Evolutionary conservation across 1,140 invertebrate species (phyloP).

Genomic region (Formica exsecta): DNA sequence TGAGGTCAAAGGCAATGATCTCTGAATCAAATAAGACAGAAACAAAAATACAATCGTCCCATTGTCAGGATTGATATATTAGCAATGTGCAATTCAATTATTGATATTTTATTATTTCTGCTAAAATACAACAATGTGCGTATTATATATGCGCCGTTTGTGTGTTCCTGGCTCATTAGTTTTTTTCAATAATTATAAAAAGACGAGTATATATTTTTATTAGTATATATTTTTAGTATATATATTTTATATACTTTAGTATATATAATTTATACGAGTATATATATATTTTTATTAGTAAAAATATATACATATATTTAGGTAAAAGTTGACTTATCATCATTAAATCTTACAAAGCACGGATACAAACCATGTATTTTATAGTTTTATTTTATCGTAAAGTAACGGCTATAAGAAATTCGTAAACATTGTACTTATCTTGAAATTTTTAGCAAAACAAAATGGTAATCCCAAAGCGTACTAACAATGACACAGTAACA

Average conservation of each 20-base stretch:
- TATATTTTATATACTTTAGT: no score
- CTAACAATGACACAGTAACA: no score
- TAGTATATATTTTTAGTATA: no score
- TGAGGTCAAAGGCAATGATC: not conserved
- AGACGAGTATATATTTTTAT: not conserved
- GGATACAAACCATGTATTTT: no score
- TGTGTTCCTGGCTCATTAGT: not conserved
- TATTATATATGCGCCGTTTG: not conserved
- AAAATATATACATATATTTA: not conserved
- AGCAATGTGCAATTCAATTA: constrained; percentile 12
- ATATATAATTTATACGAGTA: no score
- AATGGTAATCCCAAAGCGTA: no score
- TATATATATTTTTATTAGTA: not conserved
- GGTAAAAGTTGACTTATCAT: no score
- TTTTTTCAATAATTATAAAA: not conserved
- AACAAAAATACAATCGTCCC: not conserved
- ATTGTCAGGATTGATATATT: not conserved
- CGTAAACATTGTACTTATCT: no score
- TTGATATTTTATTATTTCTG: not conserved
- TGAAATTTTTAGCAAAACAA: no score
- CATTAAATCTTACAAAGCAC: no score
- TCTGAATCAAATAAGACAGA: constrained; percentile 36
- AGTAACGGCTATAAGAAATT: no score
- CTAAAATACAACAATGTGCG: not conserved
- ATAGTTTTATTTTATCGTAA: no score